These are phyloP conservation scores for Clavelina lepadiformis DNA, from an alignment of 23 tunicate species.

Conservation along the genomic window DNA sequence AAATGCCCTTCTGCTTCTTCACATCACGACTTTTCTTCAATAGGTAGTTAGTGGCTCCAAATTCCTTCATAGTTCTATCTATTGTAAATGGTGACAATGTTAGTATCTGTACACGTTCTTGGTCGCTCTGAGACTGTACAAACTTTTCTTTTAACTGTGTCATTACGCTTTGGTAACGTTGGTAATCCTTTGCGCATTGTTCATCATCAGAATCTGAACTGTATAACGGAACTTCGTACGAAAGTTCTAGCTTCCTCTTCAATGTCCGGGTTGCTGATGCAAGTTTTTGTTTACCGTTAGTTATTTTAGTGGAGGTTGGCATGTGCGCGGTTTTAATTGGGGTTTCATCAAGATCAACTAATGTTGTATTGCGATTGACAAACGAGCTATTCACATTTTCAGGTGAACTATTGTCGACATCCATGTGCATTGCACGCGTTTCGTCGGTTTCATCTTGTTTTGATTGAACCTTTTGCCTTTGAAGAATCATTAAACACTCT, in stretches of 20 bases:
- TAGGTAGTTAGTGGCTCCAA: constrained; percentile 2
- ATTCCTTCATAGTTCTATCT: constrained; percentile 14
- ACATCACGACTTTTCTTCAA: constrained; percentile 15
- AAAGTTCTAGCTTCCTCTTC: constrained; percentile 2
- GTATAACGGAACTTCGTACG: background rate
- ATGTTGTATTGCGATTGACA: too few species aligned
- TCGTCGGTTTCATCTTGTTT: too few species aligned
- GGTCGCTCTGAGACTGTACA: background rate
- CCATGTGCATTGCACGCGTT: too few species aligned
- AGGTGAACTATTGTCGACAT: too few species aligned
- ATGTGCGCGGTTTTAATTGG: background rate
- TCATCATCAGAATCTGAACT: constrained; percentile 1
- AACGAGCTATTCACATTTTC: too few species aligned
- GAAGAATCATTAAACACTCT: too few species aligned
- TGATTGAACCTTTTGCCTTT: too few species aligned
- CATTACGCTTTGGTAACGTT: background rate
- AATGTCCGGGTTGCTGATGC: constrained; percentile 1
- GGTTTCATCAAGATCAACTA: background rate
- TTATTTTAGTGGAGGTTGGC: background rate
- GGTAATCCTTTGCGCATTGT: background rate
- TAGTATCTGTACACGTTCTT: constrained; percentile 12
- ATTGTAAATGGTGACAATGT: constrained; percentile 20
- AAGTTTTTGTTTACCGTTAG: background rate
- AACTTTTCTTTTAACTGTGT: constrained; percentile 4
- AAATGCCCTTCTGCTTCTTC: background rate